Percentiles rank a stretch among this genome's conserved stretches.
Conservation (phyloP, 2,113 vertebrate species). For the Chroicocephalus ridibundus region DNA sequence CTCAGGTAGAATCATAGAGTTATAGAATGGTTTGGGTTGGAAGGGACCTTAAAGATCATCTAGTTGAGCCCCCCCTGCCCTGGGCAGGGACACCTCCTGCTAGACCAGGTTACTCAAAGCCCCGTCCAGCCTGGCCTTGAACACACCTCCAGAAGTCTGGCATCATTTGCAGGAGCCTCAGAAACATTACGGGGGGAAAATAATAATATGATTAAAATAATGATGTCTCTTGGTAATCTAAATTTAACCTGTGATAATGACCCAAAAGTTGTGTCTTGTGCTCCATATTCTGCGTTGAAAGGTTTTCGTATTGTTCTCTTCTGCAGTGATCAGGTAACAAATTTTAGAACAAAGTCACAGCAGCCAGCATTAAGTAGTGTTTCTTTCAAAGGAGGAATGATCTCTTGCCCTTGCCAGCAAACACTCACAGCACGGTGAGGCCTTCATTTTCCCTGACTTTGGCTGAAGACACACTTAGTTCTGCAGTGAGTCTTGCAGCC, state of each 20-base stretch:
- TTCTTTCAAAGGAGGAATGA: background rate
- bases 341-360: background rate
- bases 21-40: background rate
- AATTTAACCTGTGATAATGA: background rate
- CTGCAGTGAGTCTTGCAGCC: background rate
- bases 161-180: background rate
- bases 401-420: background rate
- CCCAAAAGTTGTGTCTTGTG: background rate
- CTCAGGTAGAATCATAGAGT: background rate
- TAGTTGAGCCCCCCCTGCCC: background rate
- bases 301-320: background rate
- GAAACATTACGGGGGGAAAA: background rate
- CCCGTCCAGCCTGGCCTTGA: background rate
- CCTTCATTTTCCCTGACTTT: background rate
- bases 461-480: background rate
- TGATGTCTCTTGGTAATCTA: background rate
- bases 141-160: background rate
- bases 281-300: background rate
- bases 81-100: background rate
- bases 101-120: background rate
- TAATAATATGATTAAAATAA: background rate
- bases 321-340: rapidly evolving
- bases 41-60: background rate
- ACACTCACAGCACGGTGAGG: background rate
- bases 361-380: background rate